These are phyloP conservation scores for Nomada fabriciana DNA, from an alignment of 2,888 invertebrate genomes.

Conservation along the genomic window DNA sequence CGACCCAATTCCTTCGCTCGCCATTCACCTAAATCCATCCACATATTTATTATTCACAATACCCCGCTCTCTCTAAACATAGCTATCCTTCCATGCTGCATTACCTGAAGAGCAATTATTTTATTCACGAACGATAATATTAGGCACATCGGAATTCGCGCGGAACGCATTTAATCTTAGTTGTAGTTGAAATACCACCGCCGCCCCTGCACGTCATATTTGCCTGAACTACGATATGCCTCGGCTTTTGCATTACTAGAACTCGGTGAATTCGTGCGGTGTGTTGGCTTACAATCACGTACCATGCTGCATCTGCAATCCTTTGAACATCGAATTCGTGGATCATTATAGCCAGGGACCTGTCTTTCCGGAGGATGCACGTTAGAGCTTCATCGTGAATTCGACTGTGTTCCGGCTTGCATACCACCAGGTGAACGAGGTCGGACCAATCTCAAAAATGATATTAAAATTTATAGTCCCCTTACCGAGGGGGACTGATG, in stretches of 20 bases:
- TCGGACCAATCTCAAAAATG: conserved; percentile 10
- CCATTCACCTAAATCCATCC: too few relatives aligned
- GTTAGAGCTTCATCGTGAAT: conserved; percentile 15
- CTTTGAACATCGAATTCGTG: conserved; percentile 52
- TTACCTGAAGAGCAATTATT: not conserved
- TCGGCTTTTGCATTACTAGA: conserved; percentile 24
- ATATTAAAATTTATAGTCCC: conserved; percentile 17
- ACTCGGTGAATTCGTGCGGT: conserved; percentile 32
- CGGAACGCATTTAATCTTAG: not conserved
- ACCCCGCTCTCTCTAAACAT: too few relatives aligned
- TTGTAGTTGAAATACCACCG: not conserved
- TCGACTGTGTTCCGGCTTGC: not conserved
- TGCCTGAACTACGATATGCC: conserved; percentile 15
- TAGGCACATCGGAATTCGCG: not conserved
- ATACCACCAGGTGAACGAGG: not conserved
- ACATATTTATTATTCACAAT: too few relatives aligned
- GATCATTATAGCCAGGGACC: conserved; percentile 50
- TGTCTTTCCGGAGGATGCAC: conserved; percentile 41
- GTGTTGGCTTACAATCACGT: conserved; percentile 47
- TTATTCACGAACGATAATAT: not conserved
- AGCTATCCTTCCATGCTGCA: not conserved
- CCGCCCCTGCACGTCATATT: conserved; percentile 7
- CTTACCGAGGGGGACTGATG: conserved; percentile 5
- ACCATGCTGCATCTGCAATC: conserved; percentile 29
- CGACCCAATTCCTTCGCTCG: too few relatives aligned